Base-by-base conservation (phyloP, 2,888 invertebrate species). In the Euphydryas editha region DNA sequence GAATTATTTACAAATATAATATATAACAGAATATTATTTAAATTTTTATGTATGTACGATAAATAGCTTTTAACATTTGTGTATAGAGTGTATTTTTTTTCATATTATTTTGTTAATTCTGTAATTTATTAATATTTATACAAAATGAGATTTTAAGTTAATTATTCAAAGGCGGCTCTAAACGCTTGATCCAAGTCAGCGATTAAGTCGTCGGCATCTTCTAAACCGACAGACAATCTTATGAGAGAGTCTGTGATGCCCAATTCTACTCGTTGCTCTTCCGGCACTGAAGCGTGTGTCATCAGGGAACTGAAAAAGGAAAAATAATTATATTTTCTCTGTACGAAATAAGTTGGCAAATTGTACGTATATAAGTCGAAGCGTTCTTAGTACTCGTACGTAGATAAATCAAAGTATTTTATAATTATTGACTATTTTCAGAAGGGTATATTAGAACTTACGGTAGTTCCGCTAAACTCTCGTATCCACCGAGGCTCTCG, bases 401-500 rank as follows among this genome's bases (percentile, higher is more conserved):
- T n/a, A n/a, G n/a, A n/a, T n/a, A n/a, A n/a, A n/a, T n/a, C n/a
- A n/a, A n/a, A n/a, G n/a, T n/a, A n/a, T n/a, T n/a, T n/a, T n/a
- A n/a, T n/a, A n/a, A n/a, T n/a, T n/a, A n/a, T n/a, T n/a, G n/a
- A n/a, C n/a, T n/a, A n/a, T n/a, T n/a, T n/a, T n/a, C n/a, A n/a
- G n/a, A n/a, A 8, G 8, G n/a, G 20, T 30, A 2, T 13, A 62
- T 44, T n/a, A n/a, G n/a, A n/a, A 73, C 96, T 95, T 92, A 97
- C 96, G 99, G 99, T 73, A 99, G 93, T 92, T 99, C 98, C 3
- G 98, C 97, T 72, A 99, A 94, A 82, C 98, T 98, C 84, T 99
- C 99, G 79, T 96, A 98, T 64, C 99, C 99, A 58, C 99, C 99
- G 68, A 99, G 94, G 81, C 98, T 99, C 84, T 99, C 99, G 5